Base-by-base conservation (phyloP, 2,113 vertebrate species). In the Mormyrus lacerda region DNA sequence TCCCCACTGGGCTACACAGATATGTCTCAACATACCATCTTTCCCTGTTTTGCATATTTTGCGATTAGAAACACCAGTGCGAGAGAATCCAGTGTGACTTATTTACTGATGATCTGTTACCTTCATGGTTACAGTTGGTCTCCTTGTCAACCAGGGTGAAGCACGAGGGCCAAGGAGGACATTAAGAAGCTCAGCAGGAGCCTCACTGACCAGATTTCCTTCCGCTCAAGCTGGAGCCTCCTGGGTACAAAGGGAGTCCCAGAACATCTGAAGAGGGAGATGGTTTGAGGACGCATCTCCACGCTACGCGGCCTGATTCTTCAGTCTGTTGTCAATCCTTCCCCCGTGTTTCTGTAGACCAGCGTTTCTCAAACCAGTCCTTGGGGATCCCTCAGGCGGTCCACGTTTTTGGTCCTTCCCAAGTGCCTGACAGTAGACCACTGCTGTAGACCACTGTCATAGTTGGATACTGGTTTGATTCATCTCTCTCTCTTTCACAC, bases 201-300 rank as follows among this genome's bases (percentile, higher is more conserved):
- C 84, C 93, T 96, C 90, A 94, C 96, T 90, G 1, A 48, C 85
- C 95, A 93, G 55, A 86, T 97, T 45, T 89, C 35, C 19, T 96
- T 96, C 92, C 90, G 95, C 87, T 95, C 96, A 24, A 95, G 93
- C 89, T 97, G 95, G 96, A 95, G 92, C 13, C 96, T 97, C 88
- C 88, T 96, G n/a, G 89, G 91, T 61, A 91, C 94, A 11, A 96
- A 96, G 93, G 96, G 95, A 88, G 92, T 95, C 5, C 96, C 96
- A 15, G 82, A 93, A 8, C 1, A 90, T 2, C 91, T 95, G 1
- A 53, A 94, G 87, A 95, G 89, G 90, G 95, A 97, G 92, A 96
- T 95, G 95, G 96, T 96, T 90, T 31, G n/a, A 50, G 76, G 35
- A 35, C 19, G 0, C 42, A 19, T 10, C 17, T 15, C 76, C 27